Base-by-base conservation (phyloP, 2,888 invertebrate species). In the Pinctada fucata region DNA sequence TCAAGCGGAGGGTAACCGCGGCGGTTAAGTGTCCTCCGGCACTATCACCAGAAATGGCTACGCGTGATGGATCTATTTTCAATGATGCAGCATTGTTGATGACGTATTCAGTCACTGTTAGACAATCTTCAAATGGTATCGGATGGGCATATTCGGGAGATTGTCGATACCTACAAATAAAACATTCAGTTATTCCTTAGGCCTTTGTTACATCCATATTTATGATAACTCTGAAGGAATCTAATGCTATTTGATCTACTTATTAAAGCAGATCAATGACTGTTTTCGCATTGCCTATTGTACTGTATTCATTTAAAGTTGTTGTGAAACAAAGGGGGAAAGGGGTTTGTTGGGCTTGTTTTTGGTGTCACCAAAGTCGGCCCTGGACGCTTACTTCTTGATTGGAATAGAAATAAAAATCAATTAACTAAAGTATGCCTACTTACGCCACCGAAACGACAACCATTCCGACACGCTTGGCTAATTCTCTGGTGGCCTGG, bases 131-230 rank as follows among this genome's bases (percentile, higher is more conserved):
- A 31, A 92, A 86, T 0, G 91, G 91, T 2, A 90, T 90, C 0
- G 93, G 93, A 78, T 91, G 93, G 0, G 89, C 88, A 79, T 91
- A 89, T 80, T 93, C 93, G 6, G 93, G 93, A 2, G 93, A 92
- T 68, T 92, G 88, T 5, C 92, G 88, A 78, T 92, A 92, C 2
- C 90, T 90, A 79, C 2, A n/a, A n/a, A n/a, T n/a, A n/a, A n/a
- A n/a, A n/a, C n/a, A n/a, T n/a, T n/a, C n/a, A n/a, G n/a, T n/a
- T n/a, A n/a, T n/a, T n/a, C n/a, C n/a, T n/a, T n/a, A n/a, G n/a
- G n/a, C n/a, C n/a, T n/a, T n/a, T n/a, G n/a, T n/a, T n/a, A n/a
- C n/a, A n/a, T n/a, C n/a, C n/a, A n/a, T n/a, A n/a, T n/a, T n/a
- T n/a, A n/a, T n/a, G n/a, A n/a, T n/a, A n/a, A n/a, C n/a, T n/a